Evolutionary conservation across 2,888 invertebrate genomes (phyloP), one percentile per base, ranked within the genome.

Genomic region (Empis stercorea): DNA sequence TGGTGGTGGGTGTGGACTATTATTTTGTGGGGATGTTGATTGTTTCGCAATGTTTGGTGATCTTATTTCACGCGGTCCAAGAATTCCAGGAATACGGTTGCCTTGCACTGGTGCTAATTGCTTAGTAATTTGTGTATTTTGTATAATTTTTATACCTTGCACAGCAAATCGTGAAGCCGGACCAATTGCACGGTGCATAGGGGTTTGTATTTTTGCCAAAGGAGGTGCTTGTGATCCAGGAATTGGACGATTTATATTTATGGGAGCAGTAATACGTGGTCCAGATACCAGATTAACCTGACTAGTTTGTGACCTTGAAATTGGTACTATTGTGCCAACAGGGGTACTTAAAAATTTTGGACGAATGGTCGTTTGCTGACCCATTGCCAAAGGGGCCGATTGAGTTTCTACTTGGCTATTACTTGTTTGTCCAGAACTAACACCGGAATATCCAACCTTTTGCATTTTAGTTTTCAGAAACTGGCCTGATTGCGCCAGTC

Each of bases 381-480:
- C 46, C 2, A 53, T 45, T 20, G 51, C 43, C 2, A 51, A 47
- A 5, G 53, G 48, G 4, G 53, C 43, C 15, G 46, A 30, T 4
- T 45, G 48, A 3, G 46, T 41, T 43, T 50, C 34, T 27, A 27
- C 23, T 27, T 4, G 23, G 9, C 23, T 27, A 7, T 9, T 27
- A 9, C 9, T 27, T 27, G 23, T 27, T 27, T 27, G 23, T n/a
- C n/a, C n/a, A 9, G 47, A 44, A n/a, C 34, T 39, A 11, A 23
- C 11, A 5, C 15, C 16, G 14, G 30, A 15, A 32, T 42, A 16
- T 11, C 15, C 15, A n/a, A 53, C 50, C 17, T 52, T 50, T 45
- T 56, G 56, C 7, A 55, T 44, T n/a, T 54, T 52, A 1, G 55
- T 51, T 45, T 55, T 57, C 2, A 56, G 44, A 36, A 55, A 55